Evolutionary conservation across 2,797 vertebrate genomes (phyloP).

Genomic region (Spondyliosoma cantharus): DNA sequence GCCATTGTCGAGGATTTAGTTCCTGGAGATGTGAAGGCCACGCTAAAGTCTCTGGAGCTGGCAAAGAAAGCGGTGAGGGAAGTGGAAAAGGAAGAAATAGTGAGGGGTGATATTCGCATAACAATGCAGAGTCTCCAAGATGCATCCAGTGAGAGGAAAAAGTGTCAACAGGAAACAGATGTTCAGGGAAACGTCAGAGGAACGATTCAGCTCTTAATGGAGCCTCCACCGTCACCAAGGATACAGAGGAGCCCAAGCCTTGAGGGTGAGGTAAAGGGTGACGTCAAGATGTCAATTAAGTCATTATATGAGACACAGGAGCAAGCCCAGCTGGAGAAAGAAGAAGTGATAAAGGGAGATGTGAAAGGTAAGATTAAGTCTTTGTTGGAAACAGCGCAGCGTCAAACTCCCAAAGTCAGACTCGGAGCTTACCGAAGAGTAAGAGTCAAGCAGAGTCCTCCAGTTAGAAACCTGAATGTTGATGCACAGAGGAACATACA

Average conservation of each 20-base stretch:
- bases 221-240: conserved; percentile 79
- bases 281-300: conserved; percentile 85
- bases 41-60: conserved; percentile 87
- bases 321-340: conserved; percentile 81
- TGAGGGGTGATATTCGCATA: conserved; percentile 82
- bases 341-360: conserved; percentile 85
- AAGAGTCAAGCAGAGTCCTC: conserved; percentile 77
- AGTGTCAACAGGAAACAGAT: conserved; percentile 78
- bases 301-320: conserved; percentile 81
- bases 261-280: conserved; percentile 77
- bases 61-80: conserved; percentile 83
- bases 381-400: conserved; percentile 85
- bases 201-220: conserved; percentile 85
- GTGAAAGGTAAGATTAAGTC: conserved; percentile 87
- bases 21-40: conserved; percentile 87
- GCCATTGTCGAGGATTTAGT: conserved; percentile 87
- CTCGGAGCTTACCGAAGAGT: conserved; percentile 80
- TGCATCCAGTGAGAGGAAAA: conserved; percentile 81
- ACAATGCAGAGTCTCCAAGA: conserved; percentile 81
- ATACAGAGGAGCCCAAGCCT: conserved; percentile 76
- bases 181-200: conserved; percentile 84
- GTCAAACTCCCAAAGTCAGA: conserved; percentile 79
- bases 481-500: conserved; percentile 79
- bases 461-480: conserved; percentile 77
- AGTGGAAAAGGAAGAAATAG: conserved; percentile 84